Evolutionary conservation across 2,888 invertebrate genomes (phyloP), one percentile per base, ranked within the genome.

Genomic region (Lasioglossum marginatum): DNA sequence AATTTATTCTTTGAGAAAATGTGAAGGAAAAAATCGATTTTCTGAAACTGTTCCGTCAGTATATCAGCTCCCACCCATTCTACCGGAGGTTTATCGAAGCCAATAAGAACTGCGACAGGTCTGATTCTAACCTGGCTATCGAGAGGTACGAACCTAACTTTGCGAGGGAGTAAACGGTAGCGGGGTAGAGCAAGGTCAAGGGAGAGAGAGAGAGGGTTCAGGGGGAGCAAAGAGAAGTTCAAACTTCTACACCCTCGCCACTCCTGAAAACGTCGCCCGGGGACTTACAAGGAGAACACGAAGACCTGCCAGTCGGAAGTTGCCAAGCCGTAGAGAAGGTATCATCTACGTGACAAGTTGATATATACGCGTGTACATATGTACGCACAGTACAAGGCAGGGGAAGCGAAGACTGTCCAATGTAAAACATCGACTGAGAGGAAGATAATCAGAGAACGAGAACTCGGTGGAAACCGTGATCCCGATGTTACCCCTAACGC

Each of bases 1-100:
- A 43, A 43, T 14, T 52, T 23, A 23, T 23, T 52, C 23, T 52
- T 2, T 8, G 23, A 23, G 23, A 23, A 52, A 52, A 23, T 52
- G 52, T 5, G 8, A 0, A 8, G 23, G 23, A 23, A 52, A 23
- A 23, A 52, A 52, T 52, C 52, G 52, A 52, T 52, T 52, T 23
- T 52, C 8, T 52, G 8, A 23, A 23, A 52, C 52, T 23, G 52
- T 23, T 52, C 52, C 23, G 10, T 2, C 52, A 23, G 10, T 52
- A 52, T 10, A 52, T 52, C 27, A 60, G 3, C 3, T 27, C 34
- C 85, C 75, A 10, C 23, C 60, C 79, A 12, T 70, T n/a, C n/a
- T 45, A 84, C 90, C 90, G 88, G 66, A 34, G 34, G 88, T 91
- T 93, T 93, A 93, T 93, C 93, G 93, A 93, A 91, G 91, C 89